Percentiles rank a stretch among this genome's conserved stretches.
Conservation (phyloP, 1,140 invertebrate species). For the Lordiphosa mommai region DNA sequence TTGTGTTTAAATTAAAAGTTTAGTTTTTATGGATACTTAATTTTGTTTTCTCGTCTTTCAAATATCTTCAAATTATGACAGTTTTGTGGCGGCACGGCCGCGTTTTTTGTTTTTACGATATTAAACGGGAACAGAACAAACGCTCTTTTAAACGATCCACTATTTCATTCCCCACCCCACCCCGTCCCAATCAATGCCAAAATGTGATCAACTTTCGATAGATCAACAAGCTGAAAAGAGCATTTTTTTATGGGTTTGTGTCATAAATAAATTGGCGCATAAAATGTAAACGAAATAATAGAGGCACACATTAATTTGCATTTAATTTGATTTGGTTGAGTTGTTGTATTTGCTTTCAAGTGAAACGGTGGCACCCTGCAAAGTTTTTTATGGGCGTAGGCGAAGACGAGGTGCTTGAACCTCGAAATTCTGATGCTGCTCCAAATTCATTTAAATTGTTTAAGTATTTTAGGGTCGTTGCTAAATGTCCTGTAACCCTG, state of each 20-base stretch:
- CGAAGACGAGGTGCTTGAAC: conserved; percentile 24
- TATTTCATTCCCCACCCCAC: too few relatives aligned
- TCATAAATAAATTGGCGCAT: conserved; percentile 56
- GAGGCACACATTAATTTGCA: conserved; percentile 28
- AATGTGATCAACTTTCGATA: conserved; percentile 23
- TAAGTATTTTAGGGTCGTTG: too few relatives aligned
- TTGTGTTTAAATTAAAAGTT: conserved; percentile 15
- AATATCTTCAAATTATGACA: conserved; percentile 38
- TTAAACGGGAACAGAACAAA: conserved; percentile 18
- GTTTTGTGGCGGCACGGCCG: conserved; percentile 29
- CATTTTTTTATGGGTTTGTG: conserved; percentile 35
- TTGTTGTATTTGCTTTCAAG: background rate
- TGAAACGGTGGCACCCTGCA: conserved; percentile 50
- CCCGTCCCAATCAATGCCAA: conserved; percentile 38
- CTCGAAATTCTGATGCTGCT: background rate
- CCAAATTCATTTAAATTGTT: too few relatives aligned
- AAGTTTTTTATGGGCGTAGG: conserved; percentile 49
- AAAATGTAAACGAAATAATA: conserved; percentile 21
- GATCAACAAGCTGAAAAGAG: conserved; percentile 15
- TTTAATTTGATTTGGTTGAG: conserved; percentile 28
- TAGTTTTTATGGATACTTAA: conserved; percentile 17
- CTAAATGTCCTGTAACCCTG: conserved; percentile 37
- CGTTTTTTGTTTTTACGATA: conserved; percentile 36
- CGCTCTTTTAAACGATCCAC: conserved; percentile 26
- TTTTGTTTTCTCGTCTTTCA: conserved; percentile 2